A percentile compares a stretch with the other conserved stretches of the same genome.
These are phyloP conservation scores for Numenius phaeopus DNA, from an alignment of 2,797 vertebrate species.

Conservation along the genomic window DNA sequence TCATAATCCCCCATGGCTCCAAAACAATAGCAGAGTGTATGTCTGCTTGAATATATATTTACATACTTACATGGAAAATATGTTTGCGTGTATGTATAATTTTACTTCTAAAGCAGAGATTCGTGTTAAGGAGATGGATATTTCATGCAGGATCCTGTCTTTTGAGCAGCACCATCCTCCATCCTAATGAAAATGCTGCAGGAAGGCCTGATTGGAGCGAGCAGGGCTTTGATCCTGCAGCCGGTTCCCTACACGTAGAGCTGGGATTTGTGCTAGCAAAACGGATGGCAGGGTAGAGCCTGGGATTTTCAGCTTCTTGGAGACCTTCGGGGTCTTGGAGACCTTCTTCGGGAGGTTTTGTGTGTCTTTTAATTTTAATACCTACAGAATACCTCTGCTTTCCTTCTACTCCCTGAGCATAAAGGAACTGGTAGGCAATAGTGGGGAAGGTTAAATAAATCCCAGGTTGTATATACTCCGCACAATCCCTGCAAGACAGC, in stretches of 20 bases:
- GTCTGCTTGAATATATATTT: slow-evolving; percentile 38
- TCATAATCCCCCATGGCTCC: slow-evolving; percentile 61
- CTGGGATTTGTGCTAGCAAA: background rate
- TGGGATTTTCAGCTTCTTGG: background rate
- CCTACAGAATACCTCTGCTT: background rate
- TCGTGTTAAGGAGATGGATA: background rate
- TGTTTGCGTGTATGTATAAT: slow-evolving; percentile 43
- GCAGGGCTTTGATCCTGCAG: background rate
- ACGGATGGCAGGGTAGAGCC: background rate
- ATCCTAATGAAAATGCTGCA: background rate
- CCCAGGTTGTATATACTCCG: background rate
- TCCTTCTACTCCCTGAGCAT: background rate
- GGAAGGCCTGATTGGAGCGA: background rate
- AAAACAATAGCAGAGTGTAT: slow-evolving; percentile 43
- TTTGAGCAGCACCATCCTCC: background rate
- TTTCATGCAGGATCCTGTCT: slow-evolving; percentile 18
- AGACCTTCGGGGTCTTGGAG: background rate
- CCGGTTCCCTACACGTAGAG: fast-evolving
- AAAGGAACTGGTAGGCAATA: background rate
- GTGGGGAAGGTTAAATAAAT: background rate
- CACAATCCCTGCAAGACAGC: background rate
- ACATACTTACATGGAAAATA: slow-evolving; percentile 54
- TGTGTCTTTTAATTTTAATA: background rate
- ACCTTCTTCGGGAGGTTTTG: background rate
- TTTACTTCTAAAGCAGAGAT: slow-evolving; percentile 22